Evolutionary conservation across 1,140 invertebrate genomes (phyloP).

Genomic region (Streblospio benedicti): DNA sequence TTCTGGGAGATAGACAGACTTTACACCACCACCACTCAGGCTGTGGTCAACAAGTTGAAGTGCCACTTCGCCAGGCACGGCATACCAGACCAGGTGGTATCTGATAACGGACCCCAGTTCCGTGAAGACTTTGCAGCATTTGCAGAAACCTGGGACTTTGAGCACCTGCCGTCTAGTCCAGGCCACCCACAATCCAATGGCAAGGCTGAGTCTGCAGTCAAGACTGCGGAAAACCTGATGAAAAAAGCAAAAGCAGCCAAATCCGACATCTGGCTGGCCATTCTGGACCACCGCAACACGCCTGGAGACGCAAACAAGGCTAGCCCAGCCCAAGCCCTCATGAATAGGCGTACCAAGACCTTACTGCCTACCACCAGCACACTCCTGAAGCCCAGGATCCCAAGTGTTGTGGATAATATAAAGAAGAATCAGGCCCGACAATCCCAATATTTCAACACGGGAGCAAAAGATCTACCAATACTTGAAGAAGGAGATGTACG

Average conservation of each 20-base stretch:
- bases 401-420: too few species aligned
- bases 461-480: too few species aligned
- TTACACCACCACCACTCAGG: not conserved
- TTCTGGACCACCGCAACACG: constrained; percentile 18
- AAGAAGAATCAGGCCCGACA: too few species aligned
- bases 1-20: not conserved
- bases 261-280: constrained; percentile 10
- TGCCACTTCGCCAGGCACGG: not conserved
- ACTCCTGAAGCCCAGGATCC: too few species aligned
- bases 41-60: not conserved
- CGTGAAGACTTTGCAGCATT: not conserved
- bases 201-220: constrained; percentile 5
- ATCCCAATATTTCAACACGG: too few species aligned
- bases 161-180: not conserved
- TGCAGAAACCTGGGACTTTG: not conserved
- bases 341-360: not conserved
- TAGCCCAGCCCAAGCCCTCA: not conserved
- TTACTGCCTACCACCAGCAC: too few species aligned
- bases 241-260: not conserved
- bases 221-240: constrained; percentile 1
- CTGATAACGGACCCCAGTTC: not conserved
- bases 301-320: not conserved
- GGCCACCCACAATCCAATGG: constrained; percentile 1
- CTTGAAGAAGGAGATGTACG: too few species aligned
- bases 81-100: not conserved